Evolutionary conservation across 2,797 vertebrate genomes (phyloP), one percentile per base, ranked within the genome.

Genomic region (Neopelma chrysocephalum): DNA sequence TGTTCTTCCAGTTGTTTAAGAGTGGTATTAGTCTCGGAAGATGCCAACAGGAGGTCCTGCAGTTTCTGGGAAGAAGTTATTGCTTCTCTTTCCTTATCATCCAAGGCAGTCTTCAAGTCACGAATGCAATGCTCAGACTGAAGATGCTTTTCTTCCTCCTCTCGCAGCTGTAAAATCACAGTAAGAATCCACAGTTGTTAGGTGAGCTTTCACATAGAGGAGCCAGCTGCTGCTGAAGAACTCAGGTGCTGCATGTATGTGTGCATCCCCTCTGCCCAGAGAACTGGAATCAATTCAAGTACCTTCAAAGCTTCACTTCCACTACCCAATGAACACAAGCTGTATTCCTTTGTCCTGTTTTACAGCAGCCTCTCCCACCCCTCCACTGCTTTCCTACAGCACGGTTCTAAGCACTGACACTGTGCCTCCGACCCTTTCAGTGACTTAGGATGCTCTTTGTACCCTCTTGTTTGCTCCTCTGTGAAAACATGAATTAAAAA

Each of bases 1-100:
- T 98, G 98, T 50, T 99, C 98, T 95, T 99, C 98, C 81, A 98
- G 98, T 95, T 99, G 98, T 97, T 98, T 98, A 91, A 98, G 50
- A 42, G 97, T 97, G 32, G 94, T 93, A 25, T 96, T 97, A 75
- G 97, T 94, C 58, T 84, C 97, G 57, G 96, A 93, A 27, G 98
- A 97, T 57, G 97, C 82, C 53, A 97, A 93, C 43, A 98, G 92
- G 36, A 96, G 96, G 93, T 98, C 98, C 96, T 99, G 98, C 48
- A 98, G 96, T 96, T 98, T 99, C 96, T 98, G 98, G 76, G 97
- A 77, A 57, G 97, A 94, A 79, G 89, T 90, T 71, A 21, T 45
- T 62, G 97, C 90, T 82, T 99, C 98, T 76, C 97, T 98, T 68
- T 99, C 98, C 75, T 96, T 98, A 10, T 98, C 97, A 42, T 98